These are phyloP conservation scores for Agrochola circellaris DNA, from an alignment of 2,888 invertebrate species.

Conservation along the genomic window DNA sequence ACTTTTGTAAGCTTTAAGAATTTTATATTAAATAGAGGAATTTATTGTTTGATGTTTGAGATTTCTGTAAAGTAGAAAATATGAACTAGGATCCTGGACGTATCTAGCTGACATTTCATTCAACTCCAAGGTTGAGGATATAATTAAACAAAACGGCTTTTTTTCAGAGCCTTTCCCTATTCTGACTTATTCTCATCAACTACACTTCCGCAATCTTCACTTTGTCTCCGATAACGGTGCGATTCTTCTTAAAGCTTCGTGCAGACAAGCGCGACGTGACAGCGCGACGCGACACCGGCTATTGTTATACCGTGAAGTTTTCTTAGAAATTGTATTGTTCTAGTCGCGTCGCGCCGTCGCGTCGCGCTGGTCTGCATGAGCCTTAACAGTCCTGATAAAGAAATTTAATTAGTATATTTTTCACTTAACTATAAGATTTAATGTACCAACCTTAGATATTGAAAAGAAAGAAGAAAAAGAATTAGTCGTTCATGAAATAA, in stretches of 20 bases:
- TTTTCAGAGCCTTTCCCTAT: background rate
- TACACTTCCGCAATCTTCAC: background rate
- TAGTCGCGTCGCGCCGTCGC: too few relatives aligned
- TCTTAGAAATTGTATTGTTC: too few relatives aligned
- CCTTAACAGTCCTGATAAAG: background rate
- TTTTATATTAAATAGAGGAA: background rate
- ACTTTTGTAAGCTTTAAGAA: background rate
- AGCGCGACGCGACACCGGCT: too few relatives aligned
- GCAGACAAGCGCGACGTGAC: too few relatives aligned
- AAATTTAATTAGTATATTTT: too few relatives aligned
- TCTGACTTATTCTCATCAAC: background rate
- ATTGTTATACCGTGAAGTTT: too few relatives aligned
- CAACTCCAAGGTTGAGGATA: background rate
- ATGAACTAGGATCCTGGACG: background rate
- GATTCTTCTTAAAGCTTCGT: too few relatives aligned
- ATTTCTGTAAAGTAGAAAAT: background rate
- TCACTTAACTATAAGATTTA: too few relatives aligned
- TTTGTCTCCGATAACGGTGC: background rate
- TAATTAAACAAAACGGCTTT: background rate
- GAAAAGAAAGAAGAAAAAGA: background rate
- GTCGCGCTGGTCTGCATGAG: too few relatives aligned
- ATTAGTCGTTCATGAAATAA: background rate
- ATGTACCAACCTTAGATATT: background rate
- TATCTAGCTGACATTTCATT: background rate
- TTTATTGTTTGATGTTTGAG: background rate